A percentile compares a stretch with the other conserved stretches of the same genome.
phyloP scores from a whole-genome alignment of 2,113 vertebrate genomes.

The Phalacrocorax pelagicus region DNA sequence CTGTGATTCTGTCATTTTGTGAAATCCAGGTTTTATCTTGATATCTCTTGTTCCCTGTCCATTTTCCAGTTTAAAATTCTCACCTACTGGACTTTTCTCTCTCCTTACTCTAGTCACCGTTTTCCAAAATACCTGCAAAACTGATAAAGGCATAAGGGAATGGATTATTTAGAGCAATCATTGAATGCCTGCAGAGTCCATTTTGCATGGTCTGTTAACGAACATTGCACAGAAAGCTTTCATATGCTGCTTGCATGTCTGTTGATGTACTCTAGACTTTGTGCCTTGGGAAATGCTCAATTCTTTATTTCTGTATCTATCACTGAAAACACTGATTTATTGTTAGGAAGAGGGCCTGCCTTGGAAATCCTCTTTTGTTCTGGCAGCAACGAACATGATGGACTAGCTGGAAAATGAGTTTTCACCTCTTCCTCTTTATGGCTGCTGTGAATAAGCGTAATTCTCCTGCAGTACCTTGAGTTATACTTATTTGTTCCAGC shows the following conservation, averaged over 20 bases:
- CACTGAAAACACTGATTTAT: not conserved
- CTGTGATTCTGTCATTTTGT: too few relatives aligned
- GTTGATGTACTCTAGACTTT: not conserved
- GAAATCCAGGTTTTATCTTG: not conserved
- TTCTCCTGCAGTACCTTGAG: not conserved
- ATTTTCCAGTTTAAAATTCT: not conserved
- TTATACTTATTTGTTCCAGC: not conserved
- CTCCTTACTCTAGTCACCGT: not conserved
- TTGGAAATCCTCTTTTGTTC: not conserved
- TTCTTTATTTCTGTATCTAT: not conserved
- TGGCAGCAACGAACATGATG: not conserved
- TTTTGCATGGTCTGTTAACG: not conserved
- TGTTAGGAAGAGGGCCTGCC: not conserved
- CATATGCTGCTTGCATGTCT: not conserved
- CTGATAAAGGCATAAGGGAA: not conserved
- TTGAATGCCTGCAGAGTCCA: not conserved
- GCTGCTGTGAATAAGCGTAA: not conserved
- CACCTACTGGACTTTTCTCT: not conserved
- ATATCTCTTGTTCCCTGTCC: not conserved
- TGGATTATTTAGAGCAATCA: not conserved
- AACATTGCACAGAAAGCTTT: not conserved
- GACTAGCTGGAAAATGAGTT: not conserved
- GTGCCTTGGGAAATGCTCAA: not conserved
- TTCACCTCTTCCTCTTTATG: not conserved
- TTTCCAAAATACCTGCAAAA: not conserved